Percentiles rank a stretch among this genome's conserved stretches.
phyloP scores from a whole-genome alignment of 2,113 vertebrate genomes.

The Petrocephalus zakoni region DNA sequence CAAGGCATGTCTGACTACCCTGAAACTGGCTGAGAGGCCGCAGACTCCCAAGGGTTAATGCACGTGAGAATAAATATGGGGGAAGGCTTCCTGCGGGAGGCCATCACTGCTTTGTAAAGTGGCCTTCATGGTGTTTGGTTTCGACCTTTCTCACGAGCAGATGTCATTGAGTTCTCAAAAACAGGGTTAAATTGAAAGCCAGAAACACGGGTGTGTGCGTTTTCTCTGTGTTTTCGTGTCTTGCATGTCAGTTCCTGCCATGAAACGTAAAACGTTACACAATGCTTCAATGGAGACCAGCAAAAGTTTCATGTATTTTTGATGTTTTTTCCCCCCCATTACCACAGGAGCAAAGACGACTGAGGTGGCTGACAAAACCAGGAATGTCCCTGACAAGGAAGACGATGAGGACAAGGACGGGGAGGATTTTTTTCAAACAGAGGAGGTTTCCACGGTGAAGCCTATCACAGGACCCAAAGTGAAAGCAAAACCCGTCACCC shows the following conservation, averaged over 20 bases:
- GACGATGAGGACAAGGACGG: constrained; percentile 47
- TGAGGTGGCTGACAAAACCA: constrained; percentile 41
- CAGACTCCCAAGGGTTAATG: too few species aligned
- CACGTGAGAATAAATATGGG: background rate
- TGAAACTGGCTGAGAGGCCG: too few species aligned
- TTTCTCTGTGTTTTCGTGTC: background rate
- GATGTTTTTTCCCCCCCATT: background rate
- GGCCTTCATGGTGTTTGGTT: background rate
- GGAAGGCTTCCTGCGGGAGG: background rate
- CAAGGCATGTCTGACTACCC: too few species aligned
- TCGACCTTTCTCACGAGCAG: background rate
- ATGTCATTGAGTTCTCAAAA: background rate
- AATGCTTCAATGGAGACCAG: background rate
- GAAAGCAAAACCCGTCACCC: background rate
- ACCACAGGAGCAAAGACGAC: constrained; percentile 60
- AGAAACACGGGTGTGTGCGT: background rate
- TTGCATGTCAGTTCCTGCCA: background rate
- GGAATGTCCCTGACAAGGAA: constrained; percentile 46
- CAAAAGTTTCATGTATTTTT: background rate
- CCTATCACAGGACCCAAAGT: constrained; percentile 28
- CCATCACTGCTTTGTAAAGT: background rate
- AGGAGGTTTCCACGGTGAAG: constrained; percentile 32
- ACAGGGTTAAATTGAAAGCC: background rate
- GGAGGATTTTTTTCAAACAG: constrained; percentile 70
- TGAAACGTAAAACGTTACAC: background rate